Evolutionary conservation across 2,888 invertebrate genomes (phyloP).

Genomic region (Papilio demoleus): DNA sequence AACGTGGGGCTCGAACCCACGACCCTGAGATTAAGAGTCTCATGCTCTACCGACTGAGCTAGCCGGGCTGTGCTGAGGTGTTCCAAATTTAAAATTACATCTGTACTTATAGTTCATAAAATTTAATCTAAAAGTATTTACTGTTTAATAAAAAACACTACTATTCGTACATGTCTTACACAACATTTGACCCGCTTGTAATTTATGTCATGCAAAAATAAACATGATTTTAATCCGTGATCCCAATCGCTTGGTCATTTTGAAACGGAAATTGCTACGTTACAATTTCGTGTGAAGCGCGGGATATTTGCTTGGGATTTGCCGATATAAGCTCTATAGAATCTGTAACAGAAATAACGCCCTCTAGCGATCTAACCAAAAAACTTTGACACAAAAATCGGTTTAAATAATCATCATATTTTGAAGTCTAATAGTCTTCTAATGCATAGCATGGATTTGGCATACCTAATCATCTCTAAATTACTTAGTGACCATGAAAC

Average conservation of each 20-base stretch:
- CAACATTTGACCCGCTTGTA: not conserved
- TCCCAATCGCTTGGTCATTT: constrained; percentile 22
- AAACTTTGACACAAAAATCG: not conserved
- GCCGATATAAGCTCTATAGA: not conserved
- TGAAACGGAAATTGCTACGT: constrained; percentile 14
- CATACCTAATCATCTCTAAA: no score
- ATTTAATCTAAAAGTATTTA: not conserved
- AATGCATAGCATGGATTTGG: no score
- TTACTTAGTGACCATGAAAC: no score
- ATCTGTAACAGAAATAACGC: not conserved
- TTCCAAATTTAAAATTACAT: not conserved
- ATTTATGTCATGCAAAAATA: not conserved
- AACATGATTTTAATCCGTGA: not conserved
- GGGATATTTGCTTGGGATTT: constrained; percentile 11
- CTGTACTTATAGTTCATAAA: not conserved
- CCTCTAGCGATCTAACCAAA: not conserved
- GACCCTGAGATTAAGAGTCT: constrained; percentile 87
- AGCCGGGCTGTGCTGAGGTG: constrained; percentile 67
- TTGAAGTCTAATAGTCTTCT: no score
- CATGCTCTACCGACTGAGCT: constrained; percentile 85
- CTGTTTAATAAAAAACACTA: not conserved
- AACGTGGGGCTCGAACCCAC: constrained; percentile 87
- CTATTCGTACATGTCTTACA: not conserved
- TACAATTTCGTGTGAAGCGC: constrained; percentile 14
- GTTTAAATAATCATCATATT: not conserved